These are phyloP conservation scores for Parambassis ranga DNA, from an alignment of 2,797 vertebrate species.

Conservation along the genomic window DNA sequence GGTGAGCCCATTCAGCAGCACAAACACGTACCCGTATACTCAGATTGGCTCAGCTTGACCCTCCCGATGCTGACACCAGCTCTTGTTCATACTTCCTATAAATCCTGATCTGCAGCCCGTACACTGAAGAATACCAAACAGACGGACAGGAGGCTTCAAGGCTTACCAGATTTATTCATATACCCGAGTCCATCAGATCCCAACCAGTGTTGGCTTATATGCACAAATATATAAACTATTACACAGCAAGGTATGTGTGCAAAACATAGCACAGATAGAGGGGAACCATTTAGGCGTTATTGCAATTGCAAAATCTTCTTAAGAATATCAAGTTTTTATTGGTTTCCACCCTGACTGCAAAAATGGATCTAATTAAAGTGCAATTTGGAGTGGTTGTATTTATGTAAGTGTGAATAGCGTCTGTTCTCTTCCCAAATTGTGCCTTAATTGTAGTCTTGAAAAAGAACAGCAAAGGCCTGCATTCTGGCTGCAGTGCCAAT, in stretches of 20 bases:
- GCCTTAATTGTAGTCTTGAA: conserved; percentile 34
- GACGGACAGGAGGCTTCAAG: neutral
- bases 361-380: conserved; percentile 54
- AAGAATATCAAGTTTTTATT: conserved; percentile 26
- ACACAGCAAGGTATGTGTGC: too few relatives aligned
- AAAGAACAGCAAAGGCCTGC: conserved; percentile 31
- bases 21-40: neutral
- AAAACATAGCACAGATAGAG: conserved; percentile 3
- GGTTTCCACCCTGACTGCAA: conserved; percentile 13
- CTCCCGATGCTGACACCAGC: neutral
- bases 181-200: neutral
- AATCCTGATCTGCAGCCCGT: neutral
- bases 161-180: neutral
- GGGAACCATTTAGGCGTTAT: conserved; percentile 14
- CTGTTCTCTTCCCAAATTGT: conserved; percentile 45
- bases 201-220: too few relatives aligned
- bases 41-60: neutral
- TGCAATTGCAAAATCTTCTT: conserved; percentile 13
- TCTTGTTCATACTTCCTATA: neutral
- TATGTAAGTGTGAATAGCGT: conserved; percentile 36
- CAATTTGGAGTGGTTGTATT: conserved; percentile 37
- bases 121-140: neutral
- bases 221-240: too few relatives aligned
- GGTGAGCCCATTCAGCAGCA: neutral
- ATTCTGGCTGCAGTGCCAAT: conserved; percentile 36